Evolutionary conservation across 2,113 vertebrate species (phyloP).

Genomic region (Neotoma lepida): DNA sequence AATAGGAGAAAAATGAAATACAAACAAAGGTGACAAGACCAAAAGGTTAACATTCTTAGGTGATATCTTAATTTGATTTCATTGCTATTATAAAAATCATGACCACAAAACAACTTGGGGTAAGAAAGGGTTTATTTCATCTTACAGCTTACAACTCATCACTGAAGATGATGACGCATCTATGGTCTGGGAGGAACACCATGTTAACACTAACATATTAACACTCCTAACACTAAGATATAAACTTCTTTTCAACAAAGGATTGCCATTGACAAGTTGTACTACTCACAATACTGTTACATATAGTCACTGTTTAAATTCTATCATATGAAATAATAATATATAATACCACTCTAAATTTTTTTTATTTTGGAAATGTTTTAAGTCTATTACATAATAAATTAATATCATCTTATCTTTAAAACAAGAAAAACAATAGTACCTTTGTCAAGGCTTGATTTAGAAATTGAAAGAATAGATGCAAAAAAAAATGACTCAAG

Average conservation of each 20-base stretch:
- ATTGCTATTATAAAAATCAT: background rate
- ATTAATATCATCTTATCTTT: background rate
- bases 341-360: background rate
- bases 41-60: background rate
- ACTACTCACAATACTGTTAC: background rate
- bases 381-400: background rate
- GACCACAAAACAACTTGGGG: background rate
- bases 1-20: slow-evolving; percentile 33
- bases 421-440: slow-evolving; percentile 29
- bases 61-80: background rate
- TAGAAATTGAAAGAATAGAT: slow-evolving; percentile 3
- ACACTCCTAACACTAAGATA: background rate
- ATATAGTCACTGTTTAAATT: slow-evolving; percentile 3
- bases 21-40: background rate
- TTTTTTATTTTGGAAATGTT: slow-evolving; percentile 32
- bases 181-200: background rate
- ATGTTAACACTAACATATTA: background rate
- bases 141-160: background rate
- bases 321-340: slow-evolving; percentile 25
- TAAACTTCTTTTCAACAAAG: slow-evolving; percentile 15
- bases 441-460: slow-evolving; percentile 15
- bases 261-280: background rate
- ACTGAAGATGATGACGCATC: background rate
- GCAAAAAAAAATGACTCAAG: background rate
- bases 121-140: background rate